Evolutionary conservation across 2,888 invertebrate species (phyloP).

Genomic region (Deroplatys truncata): DNA sequence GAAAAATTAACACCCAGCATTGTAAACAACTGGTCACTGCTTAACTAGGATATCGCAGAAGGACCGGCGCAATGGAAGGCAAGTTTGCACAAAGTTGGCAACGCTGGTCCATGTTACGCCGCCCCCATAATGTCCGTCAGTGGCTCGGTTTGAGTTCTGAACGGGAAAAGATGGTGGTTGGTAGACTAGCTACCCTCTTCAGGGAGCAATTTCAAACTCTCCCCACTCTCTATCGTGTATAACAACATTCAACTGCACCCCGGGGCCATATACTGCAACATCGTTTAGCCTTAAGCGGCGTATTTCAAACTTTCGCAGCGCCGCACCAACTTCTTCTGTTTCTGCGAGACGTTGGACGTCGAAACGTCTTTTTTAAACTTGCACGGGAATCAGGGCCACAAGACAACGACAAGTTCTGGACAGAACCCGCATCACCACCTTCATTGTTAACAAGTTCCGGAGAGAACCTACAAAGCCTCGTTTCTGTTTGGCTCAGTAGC

Average conservation of each 20-base stretch:
- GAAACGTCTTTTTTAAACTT: neutral
- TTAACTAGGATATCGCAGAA: too few relatives aligned
- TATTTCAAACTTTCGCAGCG: neutral
- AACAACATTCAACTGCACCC: neutral
- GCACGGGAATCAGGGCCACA: neutral
- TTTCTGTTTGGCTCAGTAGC: too few relatives aligned
- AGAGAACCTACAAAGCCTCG: too few relatives aligned
- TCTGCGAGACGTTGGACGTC: neutral
- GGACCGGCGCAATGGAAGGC: too few relatives aligned
- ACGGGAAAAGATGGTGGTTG: neutral
- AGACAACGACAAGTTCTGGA: neutral
- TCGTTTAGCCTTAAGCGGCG: neutral
- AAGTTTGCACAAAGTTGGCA: neutral
- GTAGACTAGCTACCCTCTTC: neutral
- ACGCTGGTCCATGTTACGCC: neutral
- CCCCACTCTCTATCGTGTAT: neutral
- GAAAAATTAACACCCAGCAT: too few relatives aligned
- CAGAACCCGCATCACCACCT: neutral
- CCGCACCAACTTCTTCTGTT: neutral
- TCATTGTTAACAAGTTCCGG: neutral
- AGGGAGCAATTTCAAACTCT: neutral
- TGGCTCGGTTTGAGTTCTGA: neutral
- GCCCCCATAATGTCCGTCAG: neutral
- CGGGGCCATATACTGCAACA: neutral
- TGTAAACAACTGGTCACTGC: too few relatives aligned